Evolutionary conservation across 1,140 invertebrate species (phyloP).

Genomic region (Euwallacea similis): DNA sequence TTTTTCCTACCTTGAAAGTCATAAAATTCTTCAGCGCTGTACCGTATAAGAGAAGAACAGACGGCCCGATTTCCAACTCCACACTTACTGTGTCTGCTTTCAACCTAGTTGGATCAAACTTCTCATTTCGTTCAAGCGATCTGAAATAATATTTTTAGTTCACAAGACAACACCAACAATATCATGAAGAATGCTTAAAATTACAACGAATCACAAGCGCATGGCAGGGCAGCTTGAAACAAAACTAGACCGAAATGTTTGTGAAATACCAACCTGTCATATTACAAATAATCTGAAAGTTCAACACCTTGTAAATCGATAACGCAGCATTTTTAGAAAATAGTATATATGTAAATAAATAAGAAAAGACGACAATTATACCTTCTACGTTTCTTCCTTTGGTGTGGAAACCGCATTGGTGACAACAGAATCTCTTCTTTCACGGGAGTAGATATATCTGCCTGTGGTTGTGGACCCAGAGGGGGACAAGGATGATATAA

Average conservation of each 20-base stretch:
- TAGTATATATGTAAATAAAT: no score
- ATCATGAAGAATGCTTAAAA: background rate
- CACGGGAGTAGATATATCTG: conserved; percentile 89
- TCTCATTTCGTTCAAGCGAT: conserved; percentile 62
- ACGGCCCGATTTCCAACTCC: conserved; percentile 92
- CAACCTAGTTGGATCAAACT: conserved; percentile 85
- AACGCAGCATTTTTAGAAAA: no score
- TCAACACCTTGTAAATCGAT: no score
- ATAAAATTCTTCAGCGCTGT: conserved; percentile 86
- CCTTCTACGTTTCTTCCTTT: conserved; percentile 54
- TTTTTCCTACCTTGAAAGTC: conserved; percentile 69
- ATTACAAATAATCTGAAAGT: no score
- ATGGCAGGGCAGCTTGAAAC: no score
- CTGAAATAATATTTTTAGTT: background rate
- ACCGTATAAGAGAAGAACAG: conserved; percentile 85
- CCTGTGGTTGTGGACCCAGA: conserved; percentile 80
- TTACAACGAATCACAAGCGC: background rate
- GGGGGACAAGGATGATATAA: conserved; percentile 89
- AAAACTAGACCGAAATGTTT: no score
- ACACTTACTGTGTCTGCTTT: conserved; percentile 85
- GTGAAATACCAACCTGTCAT: no score
- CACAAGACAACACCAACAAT: background rate
- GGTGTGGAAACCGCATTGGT: conserved; percentile 84
- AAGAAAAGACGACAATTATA: background rate
- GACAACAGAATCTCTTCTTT: conserved; percentile 90